These are phyloP conservation scores for Etheostoma perlongum DNA, from an alignment of 2,797 vertebrate genomes.

Conservation along the genomic window DNA sequence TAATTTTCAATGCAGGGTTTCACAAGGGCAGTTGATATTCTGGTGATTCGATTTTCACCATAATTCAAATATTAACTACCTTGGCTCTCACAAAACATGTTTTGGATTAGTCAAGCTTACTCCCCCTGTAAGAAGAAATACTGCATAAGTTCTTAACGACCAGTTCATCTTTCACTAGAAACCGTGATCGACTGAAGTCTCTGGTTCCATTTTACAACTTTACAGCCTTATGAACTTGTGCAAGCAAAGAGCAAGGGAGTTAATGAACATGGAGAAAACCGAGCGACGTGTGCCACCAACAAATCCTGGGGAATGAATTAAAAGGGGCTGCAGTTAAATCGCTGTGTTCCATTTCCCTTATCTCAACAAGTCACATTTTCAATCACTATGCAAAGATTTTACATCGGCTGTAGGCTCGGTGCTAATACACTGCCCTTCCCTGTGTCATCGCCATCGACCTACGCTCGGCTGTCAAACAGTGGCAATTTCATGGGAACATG, in stretches of 20 bases:
- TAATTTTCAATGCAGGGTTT: background rate
- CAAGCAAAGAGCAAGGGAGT: slow-evolving; percentile 68
- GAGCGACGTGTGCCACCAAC: slow-evolving; percentile 72
- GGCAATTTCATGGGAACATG: slow-evolving; percentile 65
- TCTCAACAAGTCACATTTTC: slow-evolving; percentile 82
- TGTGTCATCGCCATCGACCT: slow-evolving; percentile 67
- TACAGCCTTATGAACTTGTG: slow-evolving; percentile 37
- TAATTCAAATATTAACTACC: slow-evolving; percentile 21
- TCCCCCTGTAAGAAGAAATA: background rate
- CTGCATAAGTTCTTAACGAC: background rate
- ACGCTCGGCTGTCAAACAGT: slow-evolving; percentile 57
- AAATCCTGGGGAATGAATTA: slow-evolving; percentile 72
- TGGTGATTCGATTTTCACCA: background rate
- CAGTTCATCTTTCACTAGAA: slow-evolving; percentile 18
- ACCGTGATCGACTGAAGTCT: slow-evolving; percentile 13
- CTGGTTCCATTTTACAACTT: slow-evolving; percentile 33
- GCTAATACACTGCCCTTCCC: slow-evolving; percentile 66
- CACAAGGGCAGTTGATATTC: background rate
- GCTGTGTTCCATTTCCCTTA: slow-evolving; percentile 72
- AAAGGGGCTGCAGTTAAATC: slow-evolving; percentile 70
- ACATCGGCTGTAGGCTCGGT: slow-evolving; percentile 43
- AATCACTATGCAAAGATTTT: slow-evolving; percentile 78
- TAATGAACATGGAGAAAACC: slow-evolving; percentile 70
- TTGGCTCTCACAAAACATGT: background rate
- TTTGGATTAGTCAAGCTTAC: background rate